Conservation (phyloP, 1,140 invertebrate species). For the Drosophila willistoni region DNA sequence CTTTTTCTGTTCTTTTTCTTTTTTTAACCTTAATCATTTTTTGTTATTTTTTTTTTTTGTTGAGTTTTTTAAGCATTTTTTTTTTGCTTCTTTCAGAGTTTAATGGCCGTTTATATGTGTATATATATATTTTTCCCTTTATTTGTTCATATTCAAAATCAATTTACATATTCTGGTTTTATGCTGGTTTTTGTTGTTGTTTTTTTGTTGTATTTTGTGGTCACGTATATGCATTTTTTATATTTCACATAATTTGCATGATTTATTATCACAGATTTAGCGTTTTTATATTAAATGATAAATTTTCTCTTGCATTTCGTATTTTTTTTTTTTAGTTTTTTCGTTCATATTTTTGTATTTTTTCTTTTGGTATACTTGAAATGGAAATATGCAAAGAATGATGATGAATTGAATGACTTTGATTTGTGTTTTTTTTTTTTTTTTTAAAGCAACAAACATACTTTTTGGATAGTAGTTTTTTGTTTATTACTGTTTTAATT, state of each 20-base stretch:
- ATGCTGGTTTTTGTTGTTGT: slow-evolving; percentile 15
- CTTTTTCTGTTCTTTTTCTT: background rate
- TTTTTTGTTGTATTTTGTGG: slow-evolving; percentile 38
- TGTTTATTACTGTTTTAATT: slow-evolving; percentile 23
- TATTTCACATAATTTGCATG: slow-evolving; percentile 12
- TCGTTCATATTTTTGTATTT: background rate
- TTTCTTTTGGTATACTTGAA: slow-evolving; percentile 40
- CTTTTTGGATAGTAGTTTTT: slow-evolving; percentile 28
- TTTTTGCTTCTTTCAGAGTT: background rate
- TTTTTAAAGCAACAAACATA: slow-evolving; percentile 35
- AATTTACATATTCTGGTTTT: slow-evolving; percentile 34
- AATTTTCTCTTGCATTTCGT: background rate
- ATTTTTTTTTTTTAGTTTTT: slow-evolving; percentile 30
- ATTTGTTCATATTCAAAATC: slow-evolving; percentile 9
- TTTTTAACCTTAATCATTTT: background rate
- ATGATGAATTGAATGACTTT: slow-evolving; percentile 32
- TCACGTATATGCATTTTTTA: slow-evolving; percentile 11
- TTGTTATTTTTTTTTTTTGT: background rate
- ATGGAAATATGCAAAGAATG: slow-evolving; percentile 32
- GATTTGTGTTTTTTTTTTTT: background rate
- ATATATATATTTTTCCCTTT: background rate
- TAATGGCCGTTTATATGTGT: slow-evolving; percentile 4
- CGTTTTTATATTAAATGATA: slow-evolving; percentile 24
- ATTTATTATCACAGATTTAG: slow-evolving; percentile 8
- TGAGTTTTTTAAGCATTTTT: background rate